Evolutionary conservation across 2,113 vertebrate genomes (phyloP).

Genomic region (Oreochromis aureus): DNA sequence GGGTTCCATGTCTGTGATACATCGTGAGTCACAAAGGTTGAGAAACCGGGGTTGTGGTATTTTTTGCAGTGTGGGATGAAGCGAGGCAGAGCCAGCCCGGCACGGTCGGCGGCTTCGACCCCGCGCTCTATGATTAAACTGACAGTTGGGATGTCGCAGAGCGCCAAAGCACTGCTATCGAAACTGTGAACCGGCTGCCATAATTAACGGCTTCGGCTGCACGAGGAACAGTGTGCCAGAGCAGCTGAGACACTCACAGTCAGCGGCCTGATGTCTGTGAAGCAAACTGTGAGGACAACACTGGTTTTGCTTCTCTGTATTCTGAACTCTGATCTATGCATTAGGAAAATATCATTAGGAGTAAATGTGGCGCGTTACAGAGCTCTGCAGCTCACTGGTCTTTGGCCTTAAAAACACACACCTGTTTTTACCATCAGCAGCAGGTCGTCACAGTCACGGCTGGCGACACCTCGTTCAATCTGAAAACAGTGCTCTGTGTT

Average conservation of each 20-base stretch:
- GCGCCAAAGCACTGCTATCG: constrained; percentile 42
- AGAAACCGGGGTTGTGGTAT: not conserved
- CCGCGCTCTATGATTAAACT: constrained; percentile 36
- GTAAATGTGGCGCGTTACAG: not conserved
- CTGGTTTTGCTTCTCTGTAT: not conserved
- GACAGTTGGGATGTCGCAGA: constrained; percentile 38
- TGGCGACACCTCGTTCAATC: not conserved
- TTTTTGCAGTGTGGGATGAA: not conserved
- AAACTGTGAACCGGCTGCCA: constrained; percentile 31
- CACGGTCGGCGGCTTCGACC: not conserved
- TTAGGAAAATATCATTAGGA: not conserved
- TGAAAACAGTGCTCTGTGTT: not conserved
- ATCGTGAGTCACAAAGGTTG: not conserved
- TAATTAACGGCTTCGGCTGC: constrained; percentile 37
- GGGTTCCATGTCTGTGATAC: not conserved
- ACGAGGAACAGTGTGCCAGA: not conserved
- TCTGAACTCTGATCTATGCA: not conserved
- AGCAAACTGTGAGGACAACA: not conserved
- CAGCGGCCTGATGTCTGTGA: not conserved
- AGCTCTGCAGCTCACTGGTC: not conserved
- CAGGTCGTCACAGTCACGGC: not conserved
- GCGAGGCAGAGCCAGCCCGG: not conserved
- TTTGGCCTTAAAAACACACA: not conserved
- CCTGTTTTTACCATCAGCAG: not conserved
- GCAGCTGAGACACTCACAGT: constrained; percentile 37